Percentiles rank a stretch among this genome's conserved stretches.
phyloP scores from a whole-genome alignment of 2,888 invertebrate species.

The Drosophila birchii region DNA sequence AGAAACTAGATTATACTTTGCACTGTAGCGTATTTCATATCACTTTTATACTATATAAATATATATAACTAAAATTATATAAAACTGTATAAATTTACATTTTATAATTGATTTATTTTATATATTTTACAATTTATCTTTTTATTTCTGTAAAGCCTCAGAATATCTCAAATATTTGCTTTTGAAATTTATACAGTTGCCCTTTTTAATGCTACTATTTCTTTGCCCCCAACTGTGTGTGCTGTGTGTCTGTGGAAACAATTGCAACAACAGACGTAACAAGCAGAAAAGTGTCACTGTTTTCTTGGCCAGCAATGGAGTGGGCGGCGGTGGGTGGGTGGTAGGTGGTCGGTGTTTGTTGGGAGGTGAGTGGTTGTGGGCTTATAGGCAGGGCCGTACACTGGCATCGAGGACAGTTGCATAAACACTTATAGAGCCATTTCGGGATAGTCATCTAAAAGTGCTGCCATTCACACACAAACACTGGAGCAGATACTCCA shows the following conservation, averaged over 20 bases:
- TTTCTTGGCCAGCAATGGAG: conserved; percentile 61
- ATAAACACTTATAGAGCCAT: conserved; percentile 77
- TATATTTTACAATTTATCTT: not conserved
- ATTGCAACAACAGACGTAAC: conserved; percentile 76
- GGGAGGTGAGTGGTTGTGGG: not conserved
- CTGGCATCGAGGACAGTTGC: conserved; percentile 57
- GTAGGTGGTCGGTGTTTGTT: not conserved
- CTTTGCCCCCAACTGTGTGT: not conserved
- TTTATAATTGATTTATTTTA: not conserved
- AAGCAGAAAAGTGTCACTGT: conserved; percentile 77
- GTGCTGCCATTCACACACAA: conserved; percentile 62
- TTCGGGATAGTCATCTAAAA: conserved; percentile 75
- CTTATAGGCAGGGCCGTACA: conserved; percentile 19
- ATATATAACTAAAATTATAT: not conserved
- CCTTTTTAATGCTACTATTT: not conserved
- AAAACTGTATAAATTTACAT: not conserved
- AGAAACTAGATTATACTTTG: no score
- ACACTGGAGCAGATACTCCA: conserved; percentile 25
- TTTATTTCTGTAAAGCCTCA: not conserved
- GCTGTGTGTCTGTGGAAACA: conserved; percentile 57
- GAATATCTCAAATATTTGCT: not conserved
- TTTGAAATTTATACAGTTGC: accelerated
- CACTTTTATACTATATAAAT: not conserved
- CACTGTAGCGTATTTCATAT: not conserved
- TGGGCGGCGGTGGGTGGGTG: conserved; percentile 14